phyloP scores from a whole-genome alignment of 2,113 vertebrate genomes.

The Phrynosoma platyrhinos region DNA sequence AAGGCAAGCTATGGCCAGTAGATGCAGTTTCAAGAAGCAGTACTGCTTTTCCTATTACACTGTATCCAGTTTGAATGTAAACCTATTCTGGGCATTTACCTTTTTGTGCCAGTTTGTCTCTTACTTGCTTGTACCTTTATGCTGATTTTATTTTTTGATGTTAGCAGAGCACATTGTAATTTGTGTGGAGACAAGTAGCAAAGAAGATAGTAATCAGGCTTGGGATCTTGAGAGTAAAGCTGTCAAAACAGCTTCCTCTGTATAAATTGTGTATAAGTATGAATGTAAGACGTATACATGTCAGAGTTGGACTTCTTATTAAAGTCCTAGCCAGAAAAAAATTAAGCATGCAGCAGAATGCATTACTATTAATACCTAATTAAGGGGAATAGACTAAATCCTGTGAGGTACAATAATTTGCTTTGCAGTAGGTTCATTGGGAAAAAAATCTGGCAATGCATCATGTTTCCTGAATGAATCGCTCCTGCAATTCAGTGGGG shows the following conservation, averaged over 20 bases:
- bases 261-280: slow-evolving; percentile 74
- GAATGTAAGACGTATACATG: slow-evolving; percentile 67
- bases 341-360: slow-evolving; percentile 76
- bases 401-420: slow-evolving; percentile 77
- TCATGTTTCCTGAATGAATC: slow-evolving; percentile 69
- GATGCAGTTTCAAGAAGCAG: slow-evolving; percentile 66
- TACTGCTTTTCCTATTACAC: slow-evolving; percentile 54
- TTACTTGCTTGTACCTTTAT: slow-evolving; percentile 68
- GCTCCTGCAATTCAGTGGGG: slow-evolving; percentile 51
- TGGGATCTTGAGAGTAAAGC: slow-evolving; percentile 67
- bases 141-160: slow-evolving; percentile 71
- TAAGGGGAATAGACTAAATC: slow-evolving; percentile 76
- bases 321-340: slow-evolving; percentile 71
- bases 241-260: slow-evolving; percentile 65
- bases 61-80: slow-evolving; percentile 81
- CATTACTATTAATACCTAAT: slow-evolving; percentile 75
- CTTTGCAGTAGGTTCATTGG: slow-evolving; percentile 73
- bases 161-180: slow-evolving; percentile 73
- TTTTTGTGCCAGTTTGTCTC: slow-evolving; percentile 79
- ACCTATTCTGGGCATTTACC: slow-evolving; percentile 83
- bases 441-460: slow-evolving; percentile 72
- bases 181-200: slow-evolving; percentile 66
- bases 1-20: slow-evolving; percentile 75
- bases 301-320: slow-evolving; percentile 56
- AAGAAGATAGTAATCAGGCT: slow-evolving; percentile 66